Percentiles rank a stretch among this genome's conserved stretches.
These are phyloP conservation scores for Drosophila melanosoma DNA, from an alignment of 2,888 invertebrate genomes.

Conservation along the genomic window DNA sequence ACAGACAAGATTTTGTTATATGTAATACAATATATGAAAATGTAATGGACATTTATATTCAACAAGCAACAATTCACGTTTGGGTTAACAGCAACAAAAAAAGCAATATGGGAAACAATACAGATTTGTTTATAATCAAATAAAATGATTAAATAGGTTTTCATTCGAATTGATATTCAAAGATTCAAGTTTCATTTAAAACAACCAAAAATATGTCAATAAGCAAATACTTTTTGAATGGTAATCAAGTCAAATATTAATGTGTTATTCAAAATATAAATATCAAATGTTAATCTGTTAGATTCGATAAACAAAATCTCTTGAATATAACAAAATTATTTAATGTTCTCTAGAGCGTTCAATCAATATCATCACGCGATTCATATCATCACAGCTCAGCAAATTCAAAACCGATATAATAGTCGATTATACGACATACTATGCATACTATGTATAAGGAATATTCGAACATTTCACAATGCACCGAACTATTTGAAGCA, in stretches of 20 bases:
- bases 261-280: slow-evolving; percentile 9
- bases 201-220: slow-evolving; percentile 14
- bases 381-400: slow-evolving; percentile 67
- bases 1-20: slow-evolving; percentile 9
- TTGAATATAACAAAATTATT: slow-evolving; percentile 22
- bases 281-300: slow-evolving; percentile 21
- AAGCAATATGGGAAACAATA: slow-evolving; percentile 54
- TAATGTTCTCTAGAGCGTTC: slow-evolving; percentile 35
- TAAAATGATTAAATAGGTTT: slow-evolving; percentile 37
- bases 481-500: slow-evolving; percentile 49
- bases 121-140: slow-evolving; percentile 21
- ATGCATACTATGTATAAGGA: slow-evolving; percentile 2
- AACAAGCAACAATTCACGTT: slow-evolving; percentile 22
- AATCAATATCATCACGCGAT: slow-evolving; percentile 48
- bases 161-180: slow-evolving; percentile 35
- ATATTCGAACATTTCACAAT: slow-evolving; percentile 17
- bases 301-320: slow-evolving; percentile 5
- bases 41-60: slow-evolving; percentile 21
- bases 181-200: slow-evolving; percentile 23
- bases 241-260: slow-evolving; percentile 8
- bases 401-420: slow-evolving; percentile 7
- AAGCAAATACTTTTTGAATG: slow-evolving; percentile 7
- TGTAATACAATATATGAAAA: slow-evolving; percentile 11
- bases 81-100: slow-evolving; percentile 41
- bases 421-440: slow-evolving; percentile 9